Evolutionary conservation across 2,797 vertebrate genomes (phyloP).

Genomic region (Pangasius sanitwongsei): DNA sequence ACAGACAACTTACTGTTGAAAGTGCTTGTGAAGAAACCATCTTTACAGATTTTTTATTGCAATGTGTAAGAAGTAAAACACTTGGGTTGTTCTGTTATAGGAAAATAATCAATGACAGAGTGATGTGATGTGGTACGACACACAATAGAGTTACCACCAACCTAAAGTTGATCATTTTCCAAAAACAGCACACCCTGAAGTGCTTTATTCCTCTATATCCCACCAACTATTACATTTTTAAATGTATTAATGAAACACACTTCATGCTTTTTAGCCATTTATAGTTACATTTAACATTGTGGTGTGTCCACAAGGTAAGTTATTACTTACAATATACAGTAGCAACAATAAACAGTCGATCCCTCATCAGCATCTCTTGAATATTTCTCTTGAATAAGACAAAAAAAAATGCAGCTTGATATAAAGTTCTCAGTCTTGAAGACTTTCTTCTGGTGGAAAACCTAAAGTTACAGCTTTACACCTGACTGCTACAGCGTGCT

Average conservation of each 20-base stretch:
- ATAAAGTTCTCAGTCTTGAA: not conserved
- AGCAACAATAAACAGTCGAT: not conserved
- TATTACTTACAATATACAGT: not conserved
- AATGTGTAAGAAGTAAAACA: not conserved
- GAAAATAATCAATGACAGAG: not conserved
- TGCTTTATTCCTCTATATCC: not conserved
- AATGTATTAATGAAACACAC: not conserved
- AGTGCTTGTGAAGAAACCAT: not conserved
- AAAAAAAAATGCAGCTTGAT: not conserved
- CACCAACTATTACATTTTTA: not conserved
- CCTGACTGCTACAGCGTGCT: not conserved
- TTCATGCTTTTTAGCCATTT: not conserved
- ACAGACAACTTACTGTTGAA: not conserved
- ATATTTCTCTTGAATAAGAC: not conserved
- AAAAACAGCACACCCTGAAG: too few species aligned
- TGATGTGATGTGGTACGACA: not conserved
- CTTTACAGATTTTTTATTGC: not conserved
- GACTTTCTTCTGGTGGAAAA: not conserved
- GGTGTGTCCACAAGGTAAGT: not conserved
- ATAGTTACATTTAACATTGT: not conserved
- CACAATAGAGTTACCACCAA: too few species aligned
- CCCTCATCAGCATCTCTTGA: not conserved
- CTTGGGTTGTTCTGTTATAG: not conserved
- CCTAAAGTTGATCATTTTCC: too few species aligned
- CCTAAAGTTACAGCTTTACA: not conserved